phyloP scores from a whole-genome alignment of 2,113 vertebrate genomes.

The Atlantisia rogersi region DNA sequence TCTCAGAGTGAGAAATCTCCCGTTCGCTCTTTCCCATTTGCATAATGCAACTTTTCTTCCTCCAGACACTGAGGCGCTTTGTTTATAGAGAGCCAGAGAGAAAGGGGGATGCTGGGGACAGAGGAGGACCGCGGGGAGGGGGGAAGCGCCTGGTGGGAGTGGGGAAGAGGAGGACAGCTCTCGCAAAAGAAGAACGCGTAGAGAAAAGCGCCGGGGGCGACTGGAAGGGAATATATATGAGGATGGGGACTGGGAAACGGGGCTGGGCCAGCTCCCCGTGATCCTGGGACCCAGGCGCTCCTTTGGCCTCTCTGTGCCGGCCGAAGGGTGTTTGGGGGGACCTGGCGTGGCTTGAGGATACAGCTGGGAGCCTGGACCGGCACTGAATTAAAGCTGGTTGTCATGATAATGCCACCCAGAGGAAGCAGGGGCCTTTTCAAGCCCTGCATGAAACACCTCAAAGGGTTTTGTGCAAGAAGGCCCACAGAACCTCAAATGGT shows the following conservation, averaged over 20 bases:
- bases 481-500: not conserved
- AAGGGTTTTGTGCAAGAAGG: not conserved
- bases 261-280: not conserved
- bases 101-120: conserved; percentile 48
- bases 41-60: conserved; percentile 77
- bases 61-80: conserved; percentile 77
- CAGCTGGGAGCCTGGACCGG: not conserved
- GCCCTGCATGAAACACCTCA: not conserved
- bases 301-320: conserved; percentile 22
- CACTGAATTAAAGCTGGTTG: not conserved
- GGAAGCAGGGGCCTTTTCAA: conserved; percentile 42
- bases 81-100: conserved; percentile 61
- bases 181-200: not conserved
- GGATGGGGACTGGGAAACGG: conserved; percentile 38
- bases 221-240: conserved; percentile 54
- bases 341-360: not conserved
- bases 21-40: conserved; percentile 72
- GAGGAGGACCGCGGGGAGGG: conserved; percentile 16
- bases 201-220: not conserved
- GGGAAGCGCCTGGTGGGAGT: conserved; percentile 39
- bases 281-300: not conserved
- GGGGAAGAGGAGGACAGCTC: conserved; percentile 28
- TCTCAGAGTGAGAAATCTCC: conserved; percentile 73
- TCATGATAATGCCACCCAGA: conserved; percentile 34
- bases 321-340: not conserved